Evolutionary conservation across 2,888 invertebrate genomes (phyloP), one percentile per base, ranked within the genome.

Genomic region (Ormyrus labotus): DNA sequence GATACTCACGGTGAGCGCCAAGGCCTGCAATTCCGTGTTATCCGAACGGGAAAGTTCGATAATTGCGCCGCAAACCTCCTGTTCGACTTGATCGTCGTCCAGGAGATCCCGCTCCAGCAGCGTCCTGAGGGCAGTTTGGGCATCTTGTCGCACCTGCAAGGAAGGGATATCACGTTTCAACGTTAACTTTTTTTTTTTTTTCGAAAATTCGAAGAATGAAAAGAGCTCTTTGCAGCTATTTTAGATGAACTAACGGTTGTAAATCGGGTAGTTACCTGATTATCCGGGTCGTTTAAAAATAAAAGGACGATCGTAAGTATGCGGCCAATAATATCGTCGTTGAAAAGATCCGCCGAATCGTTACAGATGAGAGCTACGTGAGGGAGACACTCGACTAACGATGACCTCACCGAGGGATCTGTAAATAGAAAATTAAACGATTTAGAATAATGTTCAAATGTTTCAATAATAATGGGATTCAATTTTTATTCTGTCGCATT

Each of bases 381-480:
- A 7, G 95, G 94, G 73, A 95, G 91, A 86, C 94, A 94, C 86
- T 95, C 94, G 89, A 95, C 92, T 86, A 95, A 88, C 86, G 94
- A 94, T 47, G 92, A 92, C 80, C 94, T 91, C 19, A 95, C 93
- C 79, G 92, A 90, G 47, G 92, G 91, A 86, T 94, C 95, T 95
- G 92, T 55, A 92, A 84, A 84, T 34, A 79, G n/a, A 80, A 72
- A 60, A 71, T 48, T 13, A 68, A 82, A 65, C 8, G 34, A 34
- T 34, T 34, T 34, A 34, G 34, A 4, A 34, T 34, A 34, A 34
- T 34, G 34, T 34, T 34, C 34, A 34, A 34, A 34, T 34, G 0
- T 34, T 34, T 34, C 34, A 34, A 34, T 34, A 34, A 34, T 34
- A 4, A 34, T 4, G 34, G 4, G 34, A 34, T 4, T 0, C 34